Conservation (phyloP, 2,888 invertebrate species). For the Maniola hyperantus region DNA sequence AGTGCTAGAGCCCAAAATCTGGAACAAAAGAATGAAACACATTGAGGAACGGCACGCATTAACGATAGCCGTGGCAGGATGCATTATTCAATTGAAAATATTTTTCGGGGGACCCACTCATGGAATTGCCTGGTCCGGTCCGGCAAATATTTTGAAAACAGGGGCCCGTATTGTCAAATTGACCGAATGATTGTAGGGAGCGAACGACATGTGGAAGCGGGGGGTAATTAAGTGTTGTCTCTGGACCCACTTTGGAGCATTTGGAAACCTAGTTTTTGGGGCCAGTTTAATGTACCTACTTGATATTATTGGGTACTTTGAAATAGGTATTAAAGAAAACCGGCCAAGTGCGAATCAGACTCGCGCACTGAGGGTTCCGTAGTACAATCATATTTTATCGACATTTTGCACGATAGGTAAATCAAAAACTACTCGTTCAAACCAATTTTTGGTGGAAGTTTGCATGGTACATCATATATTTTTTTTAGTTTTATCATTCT, state of each 20-base stretch:
- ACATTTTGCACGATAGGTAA: too few species aligned
- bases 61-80: slow-evolving; percentile 57
- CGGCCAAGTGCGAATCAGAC: too few species aligned
- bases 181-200: slow-evolving; percentile 73
- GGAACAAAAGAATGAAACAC: slow-evolving; percentile 23
- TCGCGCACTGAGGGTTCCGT: too few species aligned
- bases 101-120: slow-evolving; percentile 69
- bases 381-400: too few species aligned
- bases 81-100: slow-evolving; percentile 75
- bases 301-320: neutral
- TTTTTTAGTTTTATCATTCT: too few species aligned
- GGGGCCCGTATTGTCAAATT: slow-evolving; percentile 77
- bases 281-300: slow-evolving; percentile 4
- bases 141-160: slow-evolving; percentile 78
- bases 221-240: slow-evolving; percentile 18
- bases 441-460: too few species aligned
- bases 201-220: slow-evolving; percentile 25
- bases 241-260: slow-evolving; percentile 10
- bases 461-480: too few species aligned
- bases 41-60: slow-evolving; percentile 31
- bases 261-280: slow-evolving; percentile 17
- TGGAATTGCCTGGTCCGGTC: slow-evolving; percentile 69
- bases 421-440: too few species aligned
- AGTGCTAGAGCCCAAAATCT: slow-evolving; percentile 13
- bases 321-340: too few species aligned